Evolutionary conservation across 2,113 vertebrate genomes (phyloP).

Genomic region (Promerops cafer): DNA sequence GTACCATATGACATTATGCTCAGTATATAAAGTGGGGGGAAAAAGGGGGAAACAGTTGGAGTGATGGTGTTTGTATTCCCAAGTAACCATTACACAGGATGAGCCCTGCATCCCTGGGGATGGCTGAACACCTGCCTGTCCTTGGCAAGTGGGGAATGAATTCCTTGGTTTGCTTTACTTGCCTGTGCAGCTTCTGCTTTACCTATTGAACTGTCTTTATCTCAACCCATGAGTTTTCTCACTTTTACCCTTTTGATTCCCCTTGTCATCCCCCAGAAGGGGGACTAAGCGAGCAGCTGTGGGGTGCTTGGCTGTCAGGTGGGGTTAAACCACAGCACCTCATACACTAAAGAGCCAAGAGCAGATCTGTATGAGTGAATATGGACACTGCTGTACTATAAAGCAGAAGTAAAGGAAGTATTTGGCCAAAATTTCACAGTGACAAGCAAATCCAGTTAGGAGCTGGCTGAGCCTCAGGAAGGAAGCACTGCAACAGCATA

Average conservation of each 20-base stretch:
- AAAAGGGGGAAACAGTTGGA: background rate
- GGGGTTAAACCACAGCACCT: background rate
- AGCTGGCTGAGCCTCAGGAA: background rate
- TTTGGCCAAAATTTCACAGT: background rate
- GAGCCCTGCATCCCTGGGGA: background rate
- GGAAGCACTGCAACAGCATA: background rate
- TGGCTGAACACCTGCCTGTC: background rate
- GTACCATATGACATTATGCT: background rate
- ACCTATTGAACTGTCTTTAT: background rate
- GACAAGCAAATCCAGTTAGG: background rate
- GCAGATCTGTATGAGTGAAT: background rate
- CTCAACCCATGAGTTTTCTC: background rate
- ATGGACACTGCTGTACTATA: rapidly evolving
- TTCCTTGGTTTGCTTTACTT: background rate
- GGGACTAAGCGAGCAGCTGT: background rate
- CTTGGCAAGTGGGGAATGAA: background rate
- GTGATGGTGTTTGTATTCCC: background rate
- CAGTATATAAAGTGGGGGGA: background rate
- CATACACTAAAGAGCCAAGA: background rate
- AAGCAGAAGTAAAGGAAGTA: background rate
- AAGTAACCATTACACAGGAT: background rate
- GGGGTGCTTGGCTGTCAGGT: background rate
- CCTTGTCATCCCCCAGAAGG: background rate
- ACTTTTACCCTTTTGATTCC: background rate
- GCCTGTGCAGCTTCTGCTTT: background rate